Evolutionary conservation across 2,797 vertebrate genomes (phyloP).

Genomic region (Microhierax caerulescens): DNA sequence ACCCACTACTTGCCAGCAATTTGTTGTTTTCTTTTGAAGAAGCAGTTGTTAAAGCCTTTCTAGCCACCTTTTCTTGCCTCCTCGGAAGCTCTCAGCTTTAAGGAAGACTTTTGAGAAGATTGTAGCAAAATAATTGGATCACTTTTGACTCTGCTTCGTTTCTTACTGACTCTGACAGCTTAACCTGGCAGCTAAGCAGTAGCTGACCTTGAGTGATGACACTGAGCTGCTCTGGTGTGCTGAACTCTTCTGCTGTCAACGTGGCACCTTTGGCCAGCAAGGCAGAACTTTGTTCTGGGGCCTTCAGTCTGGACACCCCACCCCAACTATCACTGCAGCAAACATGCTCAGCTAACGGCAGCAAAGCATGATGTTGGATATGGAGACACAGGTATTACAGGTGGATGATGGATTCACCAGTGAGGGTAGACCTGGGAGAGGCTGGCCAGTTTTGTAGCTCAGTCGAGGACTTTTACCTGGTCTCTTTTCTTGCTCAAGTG

Average conservation of each 20-base stretch:
- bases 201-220: background rate
- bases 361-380: background rate
- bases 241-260: background rate
- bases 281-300: background rate
- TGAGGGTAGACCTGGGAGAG: background rate
- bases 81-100: background rate
- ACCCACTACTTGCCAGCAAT: background rate
- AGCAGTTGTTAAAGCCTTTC: background rate
- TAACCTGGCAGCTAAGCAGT: background rate
- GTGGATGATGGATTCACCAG: background rate
- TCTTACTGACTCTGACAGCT: background rate
- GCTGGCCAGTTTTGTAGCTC: background rate
- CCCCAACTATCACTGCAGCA: accelerated
- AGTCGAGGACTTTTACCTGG: background rate
- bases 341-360: background rate
- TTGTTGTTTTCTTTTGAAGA: background rate
- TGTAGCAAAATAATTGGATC: background rate
- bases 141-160: background rate
- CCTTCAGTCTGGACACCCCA: background rate
- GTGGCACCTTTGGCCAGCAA: background rate
- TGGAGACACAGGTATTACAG: background rate
- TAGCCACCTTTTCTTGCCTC: background rate
- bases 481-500: background rate
- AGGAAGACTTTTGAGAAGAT: background rate
- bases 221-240: background rate